Base-by-base conservation (phyloP, 2,797 vertebrate species). In the Distichodus sexfasciatus region DNA sequence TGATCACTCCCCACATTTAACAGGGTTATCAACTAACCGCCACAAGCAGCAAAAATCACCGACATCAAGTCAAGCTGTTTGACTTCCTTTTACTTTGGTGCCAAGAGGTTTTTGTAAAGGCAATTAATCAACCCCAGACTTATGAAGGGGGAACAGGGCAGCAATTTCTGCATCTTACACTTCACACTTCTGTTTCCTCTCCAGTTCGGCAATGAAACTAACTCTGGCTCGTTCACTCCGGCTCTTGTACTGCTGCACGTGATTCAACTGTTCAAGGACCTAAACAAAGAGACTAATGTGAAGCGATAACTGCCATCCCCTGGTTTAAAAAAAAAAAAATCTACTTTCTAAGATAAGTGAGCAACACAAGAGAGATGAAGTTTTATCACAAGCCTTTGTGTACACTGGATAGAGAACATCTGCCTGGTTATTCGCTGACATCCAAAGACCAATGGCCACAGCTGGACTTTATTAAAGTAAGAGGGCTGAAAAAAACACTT, bases 21-120 rank as follows among this genome's bases (percentile, higher is more conserved):
- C 63, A 51, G 66, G 71, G 59, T 70, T 64, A 73, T 73, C 66
- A 71, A 76, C 21, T 28, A 74, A 76, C 71, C 62, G 9, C 72
- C 60, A 74, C 38, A 61, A 10, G 28, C 21, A 41, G n/a, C 36
- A 67, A 64, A 63, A 69, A 63, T n/a, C 29, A 28, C 50, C 62
- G 6, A 31, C 50, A 74, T 48, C 54, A 74, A 63, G 69, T 35
- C 23, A 58, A 58, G 66, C 61, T 68, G 64, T 69, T 64, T 43
- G 15, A 64, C 51, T 72, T 76, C 63, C 63, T 59, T 62, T 50
- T 51, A 65, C 53, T 61, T 38, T 40, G 17, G 12, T 46, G 62
- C 50, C 26, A 24, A 66, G 69, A 71, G 41, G 26, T 58, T 59
- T 54, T 6, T 10, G 51, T 60, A 62, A 46, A 15, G 29, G 62